phyloP scores from a whole-genome alignment of 2,113 vertebrate species.

The Chaetops frenatus region DNA sequence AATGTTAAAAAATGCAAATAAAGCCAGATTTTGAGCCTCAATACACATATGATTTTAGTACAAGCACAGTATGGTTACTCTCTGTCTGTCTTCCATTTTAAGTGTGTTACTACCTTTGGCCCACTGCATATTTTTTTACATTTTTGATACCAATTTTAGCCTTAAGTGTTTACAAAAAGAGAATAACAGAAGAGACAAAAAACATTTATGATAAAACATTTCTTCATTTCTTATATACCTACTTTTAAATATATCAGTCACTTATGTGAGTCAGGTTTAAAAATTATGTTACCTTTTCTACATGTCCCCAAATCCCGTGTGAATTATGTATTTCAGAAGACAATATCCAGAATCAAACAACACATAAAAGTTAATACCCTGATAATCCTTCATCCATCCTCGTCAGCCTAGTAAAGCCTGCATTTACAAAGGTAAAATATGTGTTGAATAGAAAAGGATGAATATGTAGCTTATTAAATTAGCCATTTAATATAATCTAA shows the following conservation, averaged over 20 bases:
- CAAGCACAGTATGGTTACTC: background rate
- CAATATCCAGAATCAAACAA: background rate
- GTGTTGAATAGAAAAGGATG: constrained; percentile 9
- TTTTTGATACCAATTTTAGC: background rate
- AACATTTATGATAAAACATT: background rate
- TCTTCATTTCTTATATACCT: background rate
- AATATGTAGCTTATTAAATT: constrained; percentile 48
- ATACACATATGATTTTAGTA: background rate
- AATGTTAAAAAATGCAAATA: background rate
- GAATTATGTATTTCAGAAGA: background rate
- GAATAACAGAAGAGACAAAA: background rate
- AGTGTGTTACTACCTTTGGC: background rate
- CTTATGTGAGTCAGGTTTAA: background rate
- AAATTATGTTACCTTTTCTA: background rate
- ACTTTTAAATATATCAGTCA: background rate
- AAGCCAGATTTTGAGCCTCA: background rate
- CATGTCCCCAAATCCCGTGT: background rate
- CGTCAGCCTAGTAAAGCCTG: background rate
- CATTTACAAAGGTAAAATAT: constrained; percentile 3
- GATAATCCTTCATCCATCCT: background rate
- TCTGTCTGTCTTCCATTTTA: background rate
- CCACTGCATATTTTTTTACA: background rate
- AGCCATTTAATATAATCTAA: constrained; percentile 53
- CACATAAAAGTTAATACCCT: background rate
- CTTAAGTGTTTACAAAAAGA: background rate